A percentile compares a stretch with the other conserved stretches of the same genome.
These are phyloP conservation scores for Peromyscus polionotus DNA, from an alignment of 2,113 vertebrate species.

Conservation along the genomic window DNA sequence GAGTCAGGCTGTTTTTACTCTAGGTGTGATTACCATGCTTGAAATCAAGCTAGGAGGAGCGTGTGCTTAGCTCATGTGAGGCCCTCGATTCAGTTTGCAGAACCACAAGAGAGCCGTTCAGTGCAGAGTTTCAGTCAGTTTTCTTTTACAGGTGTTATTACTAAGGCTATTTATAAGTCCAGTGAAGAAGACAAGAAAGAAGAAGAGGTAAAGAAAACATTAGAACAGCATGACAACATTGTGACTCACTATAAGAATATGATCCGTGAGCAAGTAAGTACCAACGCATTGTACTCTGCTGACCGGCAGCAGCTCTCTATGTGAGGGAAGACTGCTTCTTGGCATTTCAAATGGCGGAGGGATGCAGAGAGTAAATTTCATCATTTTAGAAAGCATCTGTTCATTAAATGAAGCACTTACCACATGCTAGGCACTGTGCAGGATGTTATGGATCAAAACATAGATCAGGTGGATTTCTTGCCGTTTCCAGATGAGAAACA, in stretches of 20 bases:
- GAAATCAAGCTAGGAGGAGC: neutral
- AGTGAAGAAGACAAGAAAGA: constrained; percentile 99
- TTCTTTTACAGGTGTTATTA: constrained; percentile 93
- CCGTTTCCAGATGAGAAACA: neutral
- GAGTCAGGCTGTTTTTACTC: constrained; percentile 28
- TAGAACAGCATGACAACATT: constrained; percentile 98
- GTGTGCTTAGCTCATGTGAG: neutral
- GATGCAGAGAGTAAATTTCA: constrained; percentile 40
- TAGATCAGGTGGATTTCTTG: neutral
- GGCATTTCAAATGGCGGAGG: constrained; percentile 49
- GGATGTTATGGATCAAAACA: neutral
- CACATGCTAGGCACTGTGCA: neutral
- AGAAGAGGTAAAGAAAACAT: constrained; percentile 98
- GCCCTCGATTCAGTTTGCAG: neutral
- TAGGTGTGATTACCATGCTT: constrained; percentile 48
- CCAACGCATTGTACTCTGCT: neutral
- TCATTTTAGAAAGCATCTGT: neutral
- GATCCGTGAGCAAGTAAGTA: constrained; percentile 96
- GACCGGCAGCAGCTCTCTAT: neutral
- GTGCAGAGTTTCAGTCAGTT: constrained; percentile 32
- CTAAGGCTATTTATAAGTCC: constrained; percentile 98
- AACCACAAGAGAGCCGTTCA: neutral
- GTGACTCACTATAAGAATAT: constrained; percentile 98
- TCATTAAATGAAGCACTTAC: neutral
- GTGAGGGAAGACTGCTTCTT: neutral